Evolutionary conservation across 2,797 vertebrate species (phyloP).

Genomic region (Rhinatrema bivittatum): DNA sequence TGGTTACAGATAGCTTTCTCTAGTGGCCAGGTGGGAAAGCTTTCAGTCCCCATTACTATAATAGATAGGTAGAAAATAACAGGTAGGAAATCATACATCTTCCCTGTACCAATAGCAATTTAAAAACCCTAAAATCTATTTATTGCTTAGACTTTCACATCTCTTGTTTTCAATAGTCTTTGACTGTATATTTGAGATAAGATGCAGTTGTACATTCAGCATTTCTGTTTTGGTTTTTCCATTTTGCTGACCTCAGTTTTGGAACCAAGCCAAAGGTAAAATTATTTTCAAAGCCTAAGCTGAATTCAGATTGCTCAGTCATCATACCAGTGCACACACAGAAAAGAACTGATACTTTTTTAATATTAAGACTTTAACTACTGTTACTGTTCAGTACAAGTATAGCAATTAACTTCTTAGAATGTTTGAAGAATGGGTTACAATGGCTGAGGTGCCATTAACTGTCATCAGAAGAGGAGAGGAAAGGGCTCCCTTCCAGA

Average conservation of each 20-base stretch:
- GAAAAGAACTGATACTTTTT: no score
- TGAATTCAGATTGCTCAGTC: no score
- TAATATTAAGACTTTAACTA: no score
- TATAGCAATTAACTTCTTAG: no score
- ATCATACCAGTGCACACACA: no score
- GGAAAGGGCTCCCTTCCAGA: no score
- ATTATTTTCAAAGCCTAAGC: neutral
- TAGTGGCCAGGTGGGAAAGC: conserved; percentile 34
- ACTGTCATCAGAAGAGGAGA: no score
- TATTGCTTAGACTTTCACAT: conserved; percentile 14
- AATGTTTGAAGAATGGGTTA: no score
- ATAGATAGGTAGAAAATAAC: conserved; percentile 41
- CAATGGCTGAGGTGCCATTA: no score
- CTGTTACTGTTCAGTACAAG: no score
- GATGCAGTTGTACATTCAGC: neutral
- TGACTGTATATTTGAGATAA: neutral
- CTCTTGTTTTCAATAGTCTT: conserved; percentile 10
- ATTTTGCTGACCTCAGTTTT: neutral
- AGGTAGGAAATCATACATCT: conserved; percentile 31
- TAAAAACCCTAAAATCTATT: conserved; percentile 23
- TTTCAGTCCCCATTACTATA: conserved; percentile 35
- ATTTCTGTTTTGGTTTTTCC: neutral
- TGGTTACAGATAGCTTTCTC: conserved; percentile 52
- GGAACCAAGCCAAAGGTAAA: neutral
- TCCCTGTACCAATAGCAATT: conserved; percentile 21